Evolutionary conservation across 2,888 invertebrate genomes (phyloP), one percentile per base, ranked within the genome.

Genomic region (Drosophila pegasa): DNA sequence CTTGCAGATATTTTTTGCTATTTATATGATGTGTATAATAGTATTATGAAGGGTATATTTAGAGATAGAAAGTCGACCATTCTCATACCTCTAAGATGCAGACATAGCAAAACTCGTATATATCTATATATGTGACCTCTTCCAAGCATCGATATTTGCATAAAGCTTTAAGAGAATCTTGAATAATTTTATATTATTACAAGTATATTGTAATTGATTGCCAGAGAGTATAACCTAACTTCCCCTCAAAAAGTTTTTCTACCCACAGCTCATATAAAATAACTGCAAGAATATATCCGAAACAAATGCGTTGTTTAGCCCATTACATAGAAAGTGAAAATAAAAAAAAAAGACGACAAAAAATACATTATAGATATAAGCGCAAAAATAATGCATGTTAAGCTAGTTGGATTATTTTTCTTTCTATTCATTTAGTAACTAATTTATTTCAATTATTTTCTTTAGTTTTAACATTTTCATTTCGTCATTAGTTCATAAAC

Each of bases 321-420:
- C 35, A 62, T 29, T 16, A 2, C 6, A 50, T 57, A 37, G 56
- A 54, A 43, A 18, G 41, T 35, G 4, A 16, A 33, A 3, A 20
- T 27, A 40, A 40, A 20, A 12, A 56, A 16, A 45, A 37, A 37
- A 43, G 20, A 31, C 22, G 16, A 48, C 10, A 22, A 50, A 52
- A 54, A 37, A 20, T 14, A 27, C 20, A 14, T 22, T 51, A 61
- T 54, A 37, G 52, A 59, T 55, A 48, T 66, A 60, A 65, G 55
- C 33, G 58, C 62, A 67, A 71, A 18, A 51, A 50, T 55, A 78
- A 70, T 81, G 87, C 87, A 88, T 88, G 87, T 80, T 68, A 74
- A 75, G 75, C 71, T 83, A 83, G 75, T 67, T 71, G 40, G 60
- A 69, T 22, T 60, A 25, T 20, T 40, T 43, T 54, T 20, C 16